These are phyloP conservation scores for Drosophila mojavensis DNA, from an alignment of 1,140 invertebrate species.

Conservation along the genomic window DNA sequence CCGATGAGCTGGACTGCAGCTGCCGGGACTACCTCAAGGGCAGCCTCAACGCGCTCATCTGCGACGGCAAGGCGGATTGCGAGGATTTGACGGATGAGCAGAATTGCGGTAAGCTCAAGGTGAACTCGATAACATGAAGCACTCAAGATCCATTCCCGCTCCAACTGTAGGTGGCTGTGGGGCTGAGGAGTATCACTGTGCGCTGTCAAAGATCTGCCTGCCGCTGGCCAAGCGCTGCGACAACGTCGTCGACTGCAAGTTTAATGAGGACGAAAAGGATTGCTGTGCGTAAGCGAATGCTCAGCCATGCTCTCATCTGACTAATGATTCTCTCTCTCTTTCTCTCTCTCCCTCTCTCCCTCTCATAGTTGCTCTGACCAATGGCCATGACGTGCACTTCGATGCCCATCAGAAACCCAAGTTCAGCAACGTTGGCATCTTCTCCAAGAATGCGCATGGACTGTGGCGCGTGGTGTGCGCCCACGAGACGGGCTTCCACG, in stretches of 20 bases:
- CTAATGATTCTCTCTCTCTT: constrained; percentile 15
- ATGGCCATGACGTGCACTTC: constrained; percentile 86
- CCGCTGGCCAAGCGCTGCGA: constrained; percentile 87
- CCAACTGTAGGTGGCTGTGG: constrained; percentile 51
- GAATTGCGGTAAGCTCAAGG: constrained; percentile 86
- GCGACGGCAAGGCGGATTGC: constrained; percentile 92
- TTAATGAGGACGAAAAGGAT: constrained; percentile 89
- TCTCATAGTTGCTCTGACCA: constrained; percentile 87
- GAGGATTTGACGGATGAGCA: constrained; percentile 90
- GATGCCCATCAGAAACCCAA: constrained; percentile 86
- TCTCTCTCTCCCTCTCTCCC: not conserved
- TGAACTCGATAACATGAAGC: too few species aligned
- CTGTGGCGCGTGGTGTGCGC: constrained; percentile 87
- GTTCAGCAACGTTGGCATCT: constrained; percentile 86
- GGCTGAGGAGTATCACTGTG: constrained; percentile 66
- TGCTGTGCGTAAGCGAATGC: constrained; percentile 86
- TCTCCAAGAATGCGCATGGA: constrained; percentile 86
- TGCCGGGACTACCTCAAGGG: constrained; percentile 88
- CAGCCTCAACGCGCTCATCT: constrained; percentile 85
- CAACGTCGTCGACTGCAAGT: constrained; percentile 86
- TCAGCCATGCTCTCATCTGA: not conserved
- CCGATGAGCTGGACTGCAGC: constrained; percentile 90
- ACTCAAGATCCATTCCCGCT: not conserved
- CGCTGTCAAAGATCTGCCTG: constrained; percentile 85
- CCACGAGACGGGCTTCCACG: constrained; percentile 75